phyloP scores from a whole-genome alignment of 2,113 vertebrate species.

The Caretta caretta region DNA sequence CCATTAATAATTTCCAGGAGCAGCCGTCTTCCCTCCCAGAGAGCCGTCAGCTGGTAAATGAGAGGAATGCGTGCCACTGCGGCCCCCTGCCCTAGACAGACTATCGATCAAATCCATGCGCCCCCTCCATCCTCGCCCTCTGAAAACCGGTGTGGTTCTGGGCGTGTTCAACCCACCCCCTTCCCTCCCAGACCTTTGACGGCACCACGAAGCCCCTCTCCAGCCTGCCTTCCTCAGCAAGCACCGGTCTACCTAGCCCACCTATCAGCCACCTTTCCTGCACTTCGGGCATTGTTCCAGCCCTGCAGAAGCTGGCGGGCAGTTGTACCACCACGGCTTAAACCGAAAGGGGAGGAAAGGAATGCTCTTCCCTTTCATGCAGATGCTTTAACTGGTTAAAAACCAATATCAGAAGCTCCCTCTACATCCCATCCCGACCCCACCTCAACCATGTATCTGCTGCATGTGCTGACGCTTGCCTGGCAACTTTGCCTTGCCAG shows the following conservation, averaged over 20 bases:
- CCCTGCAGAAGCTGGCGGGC: background rate
- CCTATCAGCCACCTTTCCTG: background rate
- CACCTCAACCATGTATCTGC: rapidly evolving
- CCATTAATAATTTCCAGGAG: slow-evolving; percentile 57
- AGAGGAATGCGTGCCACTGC: background rate
- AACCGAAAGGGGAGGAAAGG: too few species aligned
- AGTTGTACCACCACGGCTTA: background rate
- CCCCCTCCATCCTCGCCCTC: background rate
- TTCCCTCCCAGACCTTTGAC: background rate
- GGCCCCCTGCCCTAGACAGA: background rate
- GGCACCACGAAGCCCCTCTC: background rate
- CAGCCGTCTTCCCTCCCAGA: background rate
- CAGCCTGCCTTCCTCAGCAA: background rate
- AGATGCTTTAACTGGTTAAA: rapidly evolving
- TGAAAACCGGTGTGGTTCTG: background rate
- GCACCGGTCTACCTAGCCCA: background rate
- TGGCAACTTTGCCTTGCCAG: too few species aligned
- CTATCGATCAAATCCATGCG: slow-evolving; percentile 60
- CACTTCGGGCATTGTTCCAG: rapidly evolving
- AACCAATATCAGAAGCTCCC: background rate
- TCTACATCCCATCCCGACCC: background rate
- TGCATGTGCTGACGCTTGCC: rapidly evolving
- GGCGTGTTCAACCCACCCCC: background rate
- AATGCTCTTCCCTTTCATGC: background rate
- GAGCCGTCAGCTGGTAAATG: slow-evolving; percentile 58